Conservation (phyloP, 2,888 invertebrate genomes). For the Cheilosia vulpina region DNA sequence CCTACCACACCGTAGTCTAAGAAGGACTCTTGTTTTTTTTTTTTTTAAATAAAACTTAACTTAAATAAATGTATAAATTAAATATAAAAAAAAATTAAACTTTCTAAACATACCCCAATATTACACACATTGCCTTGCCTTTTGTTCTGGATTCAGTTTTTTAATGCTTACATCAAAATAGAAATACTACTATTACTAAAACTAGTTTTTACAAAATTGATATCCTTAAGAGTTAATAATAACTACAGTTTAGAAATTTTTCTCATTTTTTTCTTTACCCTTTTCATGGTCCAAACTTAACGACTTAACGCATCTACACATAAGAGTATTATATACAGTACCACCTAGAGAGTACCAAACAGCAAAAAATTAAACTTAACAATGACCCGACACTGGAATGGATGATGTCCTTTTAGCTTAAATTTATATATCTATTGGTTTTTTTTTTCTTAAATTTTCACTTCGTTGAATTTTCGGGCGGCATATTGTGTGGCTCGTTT, state of each 20-base stretch:
- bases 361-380: slow-evolving; percentile 54
- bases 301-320: slow-evolving; percentile 57
- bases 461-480: slow-evolving; percentile 87
- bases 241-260: slow-evolving; percentile 44
- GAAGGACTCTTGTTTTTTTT: background rate
- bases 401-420: slow-evolving; percentile 26
- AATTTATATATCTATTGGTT: background rate
- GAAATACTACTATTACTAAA: slow-evolving; percentile 14
- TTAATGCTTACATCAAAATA: slow-evolving; percentile 43
- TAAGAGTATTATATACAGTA: slow-evolving; percentile 18
- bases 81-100: slow-evolving; percentile 15
- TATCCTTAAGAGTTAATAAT: slow-evolving; percentile 28
- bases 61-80: slow-evolving; percentile 17
- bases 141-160: slow-evolving; percentile 10
- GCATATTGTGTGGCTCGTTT: slow-evolving; percentile 86
- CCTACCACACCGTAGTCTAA: too few species aligned
- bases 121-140: slow-evolving; percentile 68
- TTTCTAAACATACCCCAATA: slow-evolving; percentile 19
- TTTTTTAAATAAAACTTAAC: background rate
- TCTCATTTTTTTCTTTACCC: slow-evolving; percentile 26
- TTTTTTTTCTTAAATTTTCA: slow-evolving; percentile 79
- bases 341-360: slow-evolving; percentile 24
- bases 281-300: slow-evolving; percentile 66
- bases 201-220: slow-evolving; percentile 33
- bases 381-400: slow-evolving; percentile 31